Base-by-base conservation (phyloP, 2,113 vertebrate species). In the Corythaeola cristata region DNA sequence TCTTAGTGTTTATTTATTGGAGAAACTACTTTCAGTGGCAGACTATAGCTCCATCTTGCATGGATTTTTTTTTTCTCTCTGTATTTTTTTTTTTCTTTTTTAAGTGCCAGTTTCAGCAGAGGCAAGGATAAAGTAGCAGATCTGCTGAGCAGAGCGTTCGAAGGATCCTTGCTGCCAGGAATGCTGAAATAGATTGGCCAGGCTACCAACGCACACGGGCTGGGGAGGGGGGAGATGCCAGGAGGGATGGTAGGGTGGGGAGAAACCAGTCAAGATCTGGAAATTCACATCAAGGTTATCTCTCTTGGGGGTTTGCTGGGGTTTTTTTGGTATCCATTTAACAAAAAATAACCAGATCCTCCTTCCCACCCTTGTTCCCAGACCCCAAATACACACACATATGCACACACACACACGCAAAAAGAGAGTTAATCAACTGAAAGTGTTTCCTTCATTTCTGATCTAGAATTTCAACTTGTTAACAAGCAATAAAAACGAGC, bases 401-500 rank as follows among this genome's bases (percentile, higher is more conserved):
- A 2, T 10, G 5, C 35, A 20, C 12, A 62, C 9, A 24, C 52
- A n/a, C 37, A 66, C 60, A 85, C 69, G 66, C 30, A 67, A 81
- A 96, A 27, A 96, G 68, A 93, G 64, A 97, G 96, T 97, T 98
- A 98, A 98, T 98, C 89, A 76, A 96, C 97, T 98, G 96, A 97
- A 98, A 98, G 95, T 95, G 90, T 98, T 97, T 98, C 96, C 97
- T 96, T 97, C 96, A 60, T 94, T 97, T 96, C 95, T 98, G 97
- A 98, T 97, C 96, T 90, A 95, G 95, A 98, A 94, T 95, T 97
- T 97, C 97, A 95, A 97, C 97, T 96, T 83, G 83, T 98, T 98
- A 98, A 98, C 98, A 97, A 97, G 89, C 95, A 96, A 89, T 96
- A 97, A 98, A 98, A 97, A 97, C 89, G 93, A 98, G 97, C 97